Evolutionary conservation across 2,797 vertebrate genomes (phyloP), one percentile per base, ranked within the genome.

Genomic region (Melanotaenia trifasciata): DNA sequence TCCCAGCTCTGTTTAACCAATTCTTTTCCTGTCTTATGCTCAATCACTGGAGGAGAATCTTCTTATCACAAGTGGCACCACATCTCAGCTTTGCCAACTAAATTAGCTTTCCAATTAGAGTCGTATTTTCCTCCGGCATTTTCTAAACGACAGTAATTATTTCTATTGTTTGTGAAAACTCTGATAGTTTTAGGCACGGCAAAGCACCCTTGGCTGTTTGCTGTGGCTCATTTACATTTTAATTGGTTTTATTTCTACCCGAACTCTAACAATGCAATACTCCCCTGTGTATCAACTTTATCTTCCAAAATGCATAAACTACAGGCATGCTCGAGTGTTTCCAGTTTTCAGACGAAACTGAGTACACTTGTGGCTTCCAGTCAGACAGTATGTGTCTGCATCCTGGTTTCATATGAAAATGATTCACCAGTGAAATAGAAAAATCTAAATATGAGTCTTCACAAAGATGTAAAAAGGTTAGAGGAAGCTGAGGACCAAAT

Each of bases 81-180:
- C 58, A 74, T 78, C 79, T 60, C 43, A 68, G 12, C 72, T 67
- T 59, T 60, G 56, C 80, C 51, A 30, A 10, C 56, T 66, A 76
- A 78, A 87, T 87, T 18, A 45, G 43, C 36, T 78, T 22, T 70
- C 38, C 36, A 54, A 80, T 64, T 70, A 78, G 47, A 62, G 22
- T 13, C 57, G n/a, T 59, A 47, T 60, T 75, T 67, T 67, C 18
- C 62, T 22, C 32, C 40, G 30, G 53, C 32, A 35, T 24, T 50
- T 70, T 56, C 32, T 54, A 33, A 60, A 60, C 7, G 14, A 0
- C 14, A 38, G 9, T 26, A 63, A 74, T 78, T 22, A 33, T 77
- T 40, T 40, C 14, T 26, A 26, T 38, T 72, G 32, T 56, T 70
- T 61, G 32, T 58, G 2, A 58, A 2, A 69, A 61, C 22, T 30